A percentile compares a stretch with the other conserved stretches of the same genome.
Conservation (phyloP, 2,888 invertebrate species). For the Gymnoscelis rufifasciata region DNA sequence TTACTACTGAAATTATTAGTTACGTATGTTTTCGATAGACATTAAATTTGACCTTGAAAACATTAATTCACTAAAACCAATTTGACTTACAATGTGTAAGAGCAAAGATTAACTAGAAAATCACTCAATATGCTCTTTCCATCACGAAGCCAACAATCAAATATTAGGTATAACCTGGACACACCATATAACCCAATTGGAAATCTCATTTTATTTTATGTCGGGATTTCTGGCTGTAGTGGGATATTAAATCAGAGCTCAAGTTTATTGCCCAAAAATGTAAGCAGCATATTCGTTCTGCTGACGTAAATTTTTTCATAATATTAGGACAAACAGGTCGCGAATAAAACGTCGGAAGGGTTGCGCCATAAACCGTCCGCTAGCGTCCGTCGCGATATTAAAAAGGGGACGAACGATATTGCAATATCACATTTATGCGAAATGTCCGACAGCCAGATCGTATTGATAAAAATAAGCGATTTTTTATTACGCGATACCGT, state of each 20-base stretch:
- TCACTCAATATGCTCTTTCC: background rate
- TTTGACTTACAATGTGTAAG: no score
- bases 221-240: conserved; percentile 16
- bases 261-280: conserved; percentile 41
- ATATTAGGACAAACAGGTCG: conserved; percentile 79
- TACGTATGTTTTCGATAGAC: no score
- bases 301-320: conserved; percentile 76
- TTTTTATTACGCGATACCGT: conserved; percentile 72
- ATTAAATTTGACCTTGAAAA: no score
- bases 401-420: conserved; percentile 79
- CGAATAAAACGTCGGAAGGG: conserved; percentile 78
- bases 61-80: no score
- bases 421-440: conserved; percentile 80
- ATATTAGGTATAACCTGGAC: conserved; percentile 5
- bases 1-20: no score
- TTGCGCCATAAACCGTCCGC: conserved; percentile 76
- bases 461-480: conserved; percentile 79
- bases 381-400: conserved; percentile 77
- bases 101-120: background rate
- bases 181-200: conserved; percentile 12
- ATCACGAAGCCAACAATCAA: conserved; percentile 5
- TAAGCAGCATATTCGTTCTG: conserved; percentile 62
- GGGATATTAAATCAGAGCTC: conserved; percentile 26
- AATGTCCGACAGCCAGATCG: conserved; percentile 78
- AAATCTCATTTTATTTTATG: conserved; percentile 17